These are phyloP conservation scores for Nemapogon koenigi DNA, from an alignment of 2,888 invertebrate species.

Conservation along the genomic window DNA sequence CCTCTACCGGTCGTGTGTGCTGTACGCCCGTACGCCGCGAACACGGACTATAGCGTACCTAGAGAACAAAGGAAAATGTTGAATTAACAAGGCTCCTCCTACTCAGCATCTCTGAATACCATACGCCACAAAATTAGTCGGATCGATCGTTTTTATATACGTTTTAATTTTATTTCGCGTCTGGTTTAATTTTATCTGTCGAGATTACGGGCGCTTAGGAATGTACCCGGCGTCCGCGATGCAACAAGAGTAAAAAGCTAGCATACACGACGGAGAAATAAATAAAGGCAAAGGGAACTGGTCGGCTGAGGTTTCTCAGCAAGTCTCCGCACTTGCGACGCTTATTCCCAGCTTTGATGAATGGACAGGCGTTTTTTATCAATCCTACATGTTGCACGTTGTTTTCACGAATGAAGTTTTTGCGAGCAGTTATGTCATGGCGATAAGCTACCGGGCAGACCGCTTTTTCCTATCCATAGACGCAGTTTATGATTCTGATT, in stretches of 20 bases:
- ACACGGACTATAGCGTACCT: slow-evolving; percentile 17
- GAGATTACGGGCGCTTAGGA: slow-evolving; percentile 59
- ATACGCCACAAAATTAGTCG: slow-evolving; percentile 59
- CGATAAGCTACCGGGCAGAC: slow-evolving; percentile 13
- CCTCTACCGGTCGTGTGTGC: slow-evolving; percentile 35
- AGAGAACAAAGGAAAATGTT: no score
- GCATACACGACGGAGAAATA: slow-evolving; percentile 55
- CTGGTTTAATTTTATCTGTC: slow-evolving; percentile 65
- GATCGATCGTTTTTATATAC: slow-evolving; percentile 54
- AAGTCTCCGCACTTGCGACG: slow-evolving; percentile 28
- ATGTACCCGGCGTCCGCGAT: slow-evolving; percentile 46
- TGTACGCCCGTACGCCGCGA: slow-evolving; percentile 31
- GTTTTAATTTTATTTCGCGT: slow-evolving; percentile 64
- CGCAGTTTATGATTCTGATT: slow-evolving; percentile 4
- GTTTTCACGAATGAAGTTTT: slow-evolving; percentile 33
- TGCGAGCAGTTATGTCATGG: slow-evolving; percentile 25
- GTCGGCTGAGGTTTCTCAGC: slow-evolving; percentile 51
- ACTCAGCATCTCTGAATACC: slow-evolving; percentile 37
- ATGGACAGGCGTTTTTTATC: slow-evolving; percentile 38
- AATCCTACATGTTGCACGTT: slow-evolving; percentile 23
- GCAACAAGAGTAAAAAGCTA: slow-evolving; percentile 55
- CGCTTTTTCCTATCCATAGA: slow-evolving; percentile 8
- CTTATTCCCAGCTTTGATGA: slow-evolving; percentile 39
- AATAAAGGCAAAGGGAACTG: slow-evolving; percentile 52
- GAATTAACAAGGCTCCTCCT: no score